Percentiles rank a stretch among this genome's conserved stretches.
Evolutionary conservation across 2,888 invertebrate genomes (phyloP).

Genomic region (Apodemia mormo): DNA sequence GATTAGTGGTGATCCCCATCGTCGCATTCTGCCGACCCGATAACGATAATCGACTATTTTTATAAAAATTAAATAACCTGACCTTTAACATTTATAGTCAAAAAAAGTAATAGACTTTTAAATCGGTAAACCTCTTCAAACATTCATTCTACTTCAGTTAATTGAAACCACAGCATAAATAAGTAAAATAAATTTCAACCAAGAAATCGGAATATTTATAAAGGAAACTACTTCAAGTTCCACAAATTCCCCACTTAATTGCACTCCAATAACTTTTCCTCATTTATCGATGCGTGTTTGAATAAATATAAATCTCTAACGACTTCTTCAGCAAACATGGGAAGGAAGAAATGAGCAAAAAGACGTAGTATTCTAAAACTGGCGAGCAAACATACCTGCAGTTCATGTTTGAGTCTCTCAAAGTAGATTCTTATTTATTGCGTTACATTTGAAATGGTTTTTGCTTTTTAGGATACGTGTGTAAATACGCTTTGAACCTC

Average conservation of each 20-base stretch:
- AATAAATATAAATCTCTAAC: constrained; percentile 12
- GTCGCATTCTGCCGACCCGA: no score
- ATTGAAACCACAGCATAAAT: constrained; percentile 1
- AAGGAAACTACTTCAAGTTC: constrained; percentile 13
- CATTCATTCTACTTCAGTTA: background rate
- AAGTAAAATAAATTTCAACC: constrained; percentile 1
- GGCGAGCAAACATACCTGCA: constrained; percentile 3
- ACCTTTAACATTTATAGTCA: no score
- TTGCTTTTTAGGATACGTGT: background rate
- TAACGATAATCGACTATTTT: no score
- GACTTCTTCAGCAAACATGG: background rate
- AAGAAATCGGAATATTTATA: constrained; percentile 2
- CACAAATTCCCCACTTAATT: constrained; percentile 12
- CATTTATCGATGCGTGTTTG: constrained; percentile 15
- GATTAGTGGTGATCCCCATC: no score
- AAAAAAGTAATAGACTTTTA: constrained; percentile 4
- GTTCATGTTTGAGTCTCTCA: background rate
- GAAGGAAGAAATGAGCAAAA: background rate
- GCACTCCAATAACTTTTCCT: constrained; percentile 10
- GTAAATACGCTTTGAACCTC: constrained; percentile 13
- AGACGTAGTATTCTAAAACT: constrained; percentile 1
- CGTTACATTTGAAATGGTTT: background rate
- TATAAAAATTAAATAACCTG: no score
- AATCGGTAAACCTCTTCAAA: background rate
- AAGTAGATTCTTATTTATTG: background rate